phyloP scores from a whole-genome alignment of 2,888 invertebrate species.

The Lasioglossum malachurum region DNA sequence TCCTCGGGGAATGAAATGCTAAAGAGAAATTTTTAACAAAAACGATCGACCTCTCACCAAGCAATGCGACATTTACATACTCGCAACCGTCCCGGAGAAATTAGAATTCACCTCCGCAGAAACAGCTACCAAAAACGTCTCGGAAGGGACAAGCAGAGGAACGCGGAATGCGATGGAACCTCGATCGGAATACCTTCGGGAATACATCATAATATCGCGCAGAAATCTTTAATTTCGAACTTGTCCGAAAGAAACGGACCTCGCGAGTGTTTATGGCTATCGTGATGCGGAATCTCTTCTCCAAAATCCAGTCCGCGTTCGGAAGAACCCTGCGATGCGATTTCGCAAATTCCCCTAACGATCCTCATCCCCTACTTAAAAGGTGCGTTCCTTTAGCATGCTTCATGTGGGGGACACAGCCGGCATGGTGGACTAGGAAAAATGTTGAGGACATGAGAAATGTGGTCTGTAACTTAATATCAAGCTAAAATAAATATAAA shows the following conservation, averaged over 20 bases:
- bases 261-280: constrained; percentile 4
- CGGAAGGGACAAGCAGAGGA: background rate
- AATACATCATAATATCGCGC: constrained; percentile 45
- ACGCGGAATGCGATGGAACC: background rate
- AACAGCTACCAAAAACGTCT: constrained; percentile 24
- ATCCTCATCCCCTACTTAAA: background rate
- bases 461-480: too few species aligned
- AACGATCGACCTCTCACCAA: background rate
- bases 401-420: background rate
- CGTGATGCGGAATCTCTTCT: constrained; percentile 29
- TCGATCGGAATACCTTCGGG: constrained; percentile 1
- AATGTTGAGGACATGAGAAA: too few species aligned
- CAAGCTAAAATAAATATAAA: too few species aligned
- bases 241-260: constrained; percentile 35
- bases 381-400: background rate
- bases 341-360: constrained; percentile 40
- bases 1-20: background rate
- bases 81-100: background rate
- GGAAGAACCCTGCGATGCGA: constrained; percentile 11
- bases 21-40: background rate
- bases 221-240: constrained; percentile 56
- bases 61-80: background rate
- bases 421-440: background rate
- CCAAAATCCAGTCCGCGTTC: background rate
- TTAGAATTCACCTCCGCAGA: constrained; percentile 23